Evolutionary conservation across 2,888 invertebrate species (phyloP).

Genomic region (Prostheceraeus crozeri): DNA sequence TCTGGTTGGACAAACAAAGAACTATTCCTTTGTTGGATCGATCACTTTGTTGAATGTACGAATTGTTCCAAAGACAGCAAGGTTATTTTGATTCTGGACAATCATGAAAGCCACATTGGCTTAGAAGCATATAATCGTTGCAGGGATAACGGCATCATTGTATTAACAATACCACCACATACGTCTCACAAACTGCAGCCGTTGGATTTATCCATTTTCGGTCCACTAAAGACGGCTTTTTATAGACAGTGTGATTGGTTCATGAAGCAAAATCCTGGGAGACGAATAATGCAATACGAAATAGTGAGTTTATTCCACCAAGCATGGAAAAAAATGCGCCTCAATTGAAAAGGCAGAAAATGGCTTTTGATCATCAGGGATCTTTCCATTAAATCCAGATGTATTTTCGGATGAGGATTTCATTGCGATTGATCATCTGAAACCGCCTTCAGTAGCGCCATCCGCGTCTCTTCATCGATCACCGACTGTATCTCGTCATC

Average conservation of each 20-base stretch:
- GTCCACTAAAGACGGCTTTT: slow-evolving; percentile 21
- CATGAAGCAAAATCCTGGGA: slow-evolving; percentile 21
- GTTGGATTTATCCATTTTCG: slow-evolving; percentile 10
- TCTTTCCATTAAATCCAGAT: too few relatives aligned
- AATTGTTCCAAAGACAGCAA: slow-evolving; percentile 9
- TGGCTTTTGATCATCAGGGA: too few relatives aligned
- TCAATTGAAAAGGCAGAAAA: too few relatives aligned
- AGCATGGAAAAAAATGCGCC: too few relatives aligned
- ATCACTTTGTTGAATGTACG: slow-evolving; percentile 4
- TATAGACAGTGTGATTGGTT: background rate
- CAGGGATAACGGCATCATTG: slow-evolving; percentile 14
- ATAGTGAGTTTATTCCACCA: too few relatives aligned
- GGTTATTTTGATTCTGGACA: slow-evolving; percentile 11
- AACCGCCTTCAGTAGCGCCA: too few relatives aligned
- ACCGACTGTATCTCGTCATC: too few relatives aligned
- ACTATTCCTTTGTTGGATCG: slow-evolving; percentile 12
- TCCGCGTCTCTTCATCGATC: too few relatives aligned
- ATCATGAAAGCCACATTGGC: slow-evolving; percentile 13
- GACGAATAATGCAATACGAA: slow-evolving; percentile 6
- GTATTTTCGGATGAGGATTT: too few relatives aligned
- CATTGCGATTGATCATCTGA: too few relatives aligned
- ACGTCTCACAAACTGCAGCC: slow-evolving; percentile 22
- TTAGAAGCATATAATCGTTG: slow-evolving; percentile 6
- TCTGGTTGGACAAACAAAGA: slow-evolving; percentile 12
- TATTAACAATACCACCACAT: slow-evolving; percentile 29